Base-by-base conservation (phyloP, 2,888 invertebrate species). In the Gymnocheta viridis region DNA sequence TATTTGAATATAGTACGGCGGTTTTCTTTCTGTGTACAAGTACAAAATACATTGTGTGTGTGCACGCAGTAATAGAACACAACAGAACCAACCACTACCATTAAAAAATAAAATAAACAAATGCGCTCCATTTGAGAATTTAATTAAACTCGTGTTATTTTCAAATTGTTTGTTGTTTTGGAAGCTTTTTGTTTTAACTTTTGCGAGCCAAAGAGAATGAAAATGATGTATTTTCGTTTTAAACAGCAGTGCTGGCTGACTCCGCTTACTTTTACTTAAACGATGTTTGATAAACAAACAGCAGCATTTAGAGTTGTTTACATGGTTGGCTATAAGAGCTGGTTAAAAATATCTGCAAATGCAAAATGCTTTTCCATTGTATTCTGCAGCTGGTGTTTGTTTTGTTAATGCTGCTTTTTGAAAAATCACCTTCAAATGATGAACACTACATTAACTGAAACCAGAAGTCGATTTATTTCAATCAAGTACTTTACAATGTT, bases 41-140 rank as follows among this genome's bases (percentile, higher is more conserved):
- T 32, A 24, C n/a, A n/a, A n/a, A n/a, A n/a, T n/a, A n/a, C n/a
- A n/a, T n/a, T n/a, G n/a, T n/a, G n/a, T n/a, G n/a, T n/a, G n/a
- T n/a, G n/a, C n/a, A n/a, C n/a, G n/a, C n/a, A 27, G n/a, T 35
- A 47, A 10, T 60, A 41, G 72, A 56, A 54, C 66, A 17, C 44
- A 62, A 17, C 19, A 58, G 12, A 6, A 35, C 0, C 58, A 35
- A 35, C 35, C 10, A 22, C 17, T 47, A 29, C 38, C 29, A 56
- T 29, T 10, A 60, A 49, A 22, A 24, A 58, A 64, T 27, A 62
- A 67, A 60, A 60, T 32, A 47, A 35, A 38, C 9, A 35, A 24
- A 66, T 19, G 66, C 38, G 60, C 62, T 70, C 29, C 69, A 74
- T 70, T 82, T 79, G 74, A 47, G 67, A 79, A 70, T 74, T 82